Conservation (phyloP, 2,888 invertebrate genomes). For the Eupithecia centaureata region DNA sequence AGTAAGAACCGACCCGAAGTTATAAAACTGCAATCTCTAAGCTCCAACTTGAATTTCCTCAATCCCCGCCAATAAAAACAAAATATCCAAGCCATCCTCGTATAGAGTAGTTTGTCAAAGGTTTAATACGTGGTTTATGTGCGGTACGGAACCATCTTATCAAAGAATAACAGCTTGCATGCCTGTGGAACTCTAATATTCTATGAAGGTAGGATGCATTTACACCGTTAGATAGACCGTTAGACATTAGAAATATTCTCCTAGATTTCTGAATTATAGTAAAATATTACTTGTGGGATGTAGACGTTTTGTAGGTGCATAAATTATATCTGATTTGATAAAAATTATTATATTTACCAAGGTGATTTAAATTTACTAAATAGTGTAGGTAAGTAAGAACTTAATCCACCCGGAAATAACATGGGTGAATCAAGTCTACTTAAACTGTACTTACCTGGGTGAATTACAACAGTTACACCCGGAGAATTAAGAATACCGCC, state of each 20-base stretch:
- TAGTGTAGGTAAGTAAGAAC: too few species aligned
- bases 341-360: too few species aligned
- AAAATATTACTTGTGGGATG: too few species aligned
- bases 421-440: too few species aligned
- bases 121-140: conserved; percentile 28
- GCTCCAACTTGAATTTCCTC: background rate
- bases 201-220: conserved; percentile 28
- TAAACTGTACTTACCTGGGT: too few species aligned
- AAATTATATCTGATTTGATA: too few species aligned
- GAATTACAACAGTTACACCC: too few species aligned
- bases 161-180: conserved; percentile 39
- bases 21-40: background rate
- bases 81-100: conserved; percentile 14
- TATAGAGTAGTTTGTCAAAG: conserved; percentile 28
- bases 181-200: conserved; percentile 40
- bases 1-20: background rate
- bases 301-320: too few species aligned
- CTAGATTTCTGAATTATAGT: background rate
- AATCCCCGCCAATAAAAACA: conserved; percentile 6
- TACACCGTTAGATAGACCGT: conserved; percentile 30
- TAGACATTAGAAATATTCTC: background rate
- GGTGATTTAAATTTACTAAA: too few species aligned
- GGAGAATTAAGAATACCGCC: too few species aligned
- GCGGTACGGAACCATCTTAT: conserved; percentile 31
- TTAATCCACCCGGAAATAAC: too few species aligned